Base-by-base conservation (phyloP, 2,888 invertebrate species). In the Tetragnatha montana region DNA sequence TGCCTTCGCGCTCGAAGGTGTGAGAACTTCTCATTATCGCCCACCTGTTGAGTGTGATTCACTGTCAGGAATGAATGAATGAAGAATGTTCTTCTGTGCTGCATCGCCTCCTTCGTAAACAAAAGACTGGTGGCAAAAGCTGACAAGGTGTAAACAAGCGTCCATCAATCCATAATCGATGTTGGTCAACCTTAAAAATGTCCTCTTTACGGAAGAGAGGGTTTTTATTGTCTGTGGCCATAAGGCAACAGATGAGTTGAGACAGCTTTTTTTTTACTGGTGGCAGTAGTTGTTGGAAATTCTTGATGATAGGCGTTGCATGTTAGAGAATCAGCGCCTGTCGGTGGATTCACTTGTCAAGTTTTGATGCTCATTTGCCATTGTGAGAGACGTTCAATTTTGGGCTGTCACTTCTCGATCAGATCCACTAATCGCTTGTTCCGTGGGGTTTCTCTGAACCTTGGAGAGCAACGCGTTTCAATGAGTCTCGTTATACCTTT, bases 141-240 rank as follows among this genome's bases (percentile, higher is more conserved):
- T 60, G 60, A 60, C 60, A 60, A 60, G 60, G 60, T 10, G 60
- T 17, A 60, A 60, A 60, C 60, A 60, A 12, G 60, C 60, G 17
- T 60, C 60, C 60, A 60, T 60, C 60, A 60, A 60, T 60, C 60
- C 35, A 35, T 60, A 60, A 60, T 60, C 60, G 60, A 60, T 60
- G 60, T 60, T 60, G 60, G 60, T 60, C 60, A 60, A 60, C 60
- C 60, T 60, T 60, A 60, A 60, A 60, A 60, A 60, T 60, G 60
- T 17, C 60, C 60, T 60, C 60, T 60, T 60, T 60, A 60, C 60
- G 60, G 10, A 60, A 60, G 60, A 60, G 17, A 60, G 10, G 60
- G 17, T 60, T 10, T 17, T 60, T 60, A 60, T 60, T 60, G 60
- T 60, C 17, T 60, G 4, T 17, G 17, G 17, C 60, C 60, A 6